Percentiles rank a stretch among this genome's conserved stretches.
phyloP scores from a whole-genome alignment of 1,140 invertebrate species.

The Platyscapa corneri region DNA sequence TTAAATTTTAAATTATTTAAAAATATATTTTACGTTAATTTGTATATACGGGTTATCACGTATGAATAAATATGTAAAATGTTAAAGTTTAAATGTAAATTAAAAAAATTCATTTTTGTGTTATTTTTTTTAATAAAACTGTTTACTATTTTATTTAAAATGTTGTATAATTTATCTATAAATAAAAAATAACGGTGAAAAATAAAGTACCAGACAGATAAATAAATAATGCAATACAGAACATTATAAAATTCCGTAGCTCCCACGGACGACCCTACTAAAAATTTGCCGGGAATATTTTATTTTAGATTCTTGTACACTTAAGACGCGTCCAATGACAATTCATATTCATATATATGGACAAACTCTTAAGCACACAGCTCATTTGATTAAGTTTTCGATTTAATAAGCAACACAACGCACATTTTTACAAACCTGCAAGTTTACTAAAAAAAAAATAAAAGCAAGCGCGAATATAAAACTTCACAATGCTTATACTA shows the following conservation, averaged over 20 bases:
- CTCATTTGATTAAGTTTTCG: constrained; percentile 35
- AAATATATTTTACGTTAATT: too few relatives aligned
- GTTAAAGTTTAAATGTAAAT: too few relatives aligned
- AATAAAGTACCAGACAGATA: too few relatives aligned
- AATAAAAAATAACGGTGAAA: background rate
- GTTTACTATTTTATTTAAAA: too few relatives aligned
- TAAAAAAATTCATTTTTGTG: too few relatives aligned
- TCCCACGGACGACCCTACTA: too few relatives aligned
- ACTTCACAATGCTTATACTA: background rate
- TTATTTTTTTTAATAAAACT: too few relatives aligned
- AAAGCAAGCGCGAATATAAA: background rate
- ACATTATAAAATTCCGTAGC: constrained; percentile 25
- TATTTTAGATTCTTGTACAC: background rate
- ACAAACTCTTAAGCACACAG: background rate
- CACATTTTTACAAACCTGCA: background rate
- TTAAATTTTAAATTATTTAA: too few relatives aligned
- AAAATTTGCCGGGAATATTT: background rate
- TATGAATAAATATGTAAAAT: too few relatives aligned
- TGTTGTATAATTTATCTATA: too few relatives aligned
- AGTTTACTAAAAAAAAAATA: background rate
- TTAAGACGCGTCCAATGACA: background rate
- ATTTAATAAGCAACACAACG: background rate
- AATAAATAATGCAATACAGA: background rate
- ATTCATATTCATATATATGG: background rate
- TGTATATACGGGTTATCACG: too few relatives aligned